Evolutionary conservation across 2,113 vertebrate genomes (phyloP).

Genomic region (Lates calcarifer): DNA sequence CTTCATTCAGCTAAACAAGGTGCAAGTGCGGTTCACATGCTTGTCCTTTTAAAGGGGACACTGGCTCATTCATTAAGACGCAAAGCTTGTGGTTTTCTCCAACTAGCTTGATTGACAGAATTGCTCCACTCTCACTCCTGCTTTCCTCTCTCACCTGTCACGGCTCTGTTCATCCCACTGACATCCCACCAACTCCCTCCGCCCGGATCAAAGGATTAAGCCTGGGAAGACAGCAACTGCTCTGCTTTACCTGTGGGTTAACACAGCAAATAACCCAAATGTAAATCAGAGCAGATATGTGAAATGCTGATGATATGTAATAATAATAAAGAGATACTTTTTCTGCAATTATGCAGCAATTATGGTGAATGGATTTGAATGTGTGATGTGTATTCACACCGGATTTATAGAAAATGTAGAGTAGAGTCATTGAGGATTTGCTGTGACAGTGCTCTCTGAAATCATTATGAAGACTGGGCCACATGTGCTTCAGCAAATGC

Average conservation of each 20-base stretch:
- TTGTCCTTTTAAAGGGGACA: constrained; percentile 68
- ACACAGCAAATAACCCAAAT: constrained; percentile 48
- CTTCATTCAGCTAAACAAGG: constrained; percentile 52
- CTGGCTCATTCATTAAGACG: constrained; percentile 67
- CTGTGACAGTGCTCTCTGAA: constrained; percentile 3
- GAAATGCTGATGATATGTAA: constrained; percentile 46
- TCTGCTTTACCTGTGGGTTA: constrained; percentile 59
- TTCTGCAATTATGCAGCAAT: constrained; percentile 22
- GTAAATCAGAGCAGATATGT: constrained; percentile 34
- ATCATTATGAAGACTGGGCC: background rate
- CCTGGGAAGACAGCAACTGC: constrained; percentile 61
- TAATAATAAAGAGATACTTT: constrained; percentile 32
- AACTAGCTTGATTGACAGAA: constrained; percentile 70
- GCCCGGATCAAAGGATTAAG: constrained; percentile 73
- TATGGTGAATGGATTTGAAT: constrained; percentile 37
- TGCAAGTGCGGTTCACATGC: constrained; percentile 42
- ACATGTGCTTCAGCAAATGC: constrained; percentile 16
- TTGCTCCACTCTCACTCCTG: constrained; percentile 38
- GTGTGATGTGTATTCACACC: constrained; percentile 12
- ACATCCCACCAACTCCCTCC: constrained; percentile 67
- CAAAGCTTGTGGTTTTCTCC: constrained; percentile 54
- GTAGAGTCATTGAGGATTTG: constrained; percentile 3
- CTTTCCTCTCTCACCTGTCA: constrained; percentile 62
- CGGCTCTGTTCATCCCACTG: constrained; percentile 60
- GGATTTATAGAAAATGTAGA: constrained; percentile 21